Base-by-base conservation (phyloP, 2,113 vertebrate species). In the Nansenia antarctica region DNA sequence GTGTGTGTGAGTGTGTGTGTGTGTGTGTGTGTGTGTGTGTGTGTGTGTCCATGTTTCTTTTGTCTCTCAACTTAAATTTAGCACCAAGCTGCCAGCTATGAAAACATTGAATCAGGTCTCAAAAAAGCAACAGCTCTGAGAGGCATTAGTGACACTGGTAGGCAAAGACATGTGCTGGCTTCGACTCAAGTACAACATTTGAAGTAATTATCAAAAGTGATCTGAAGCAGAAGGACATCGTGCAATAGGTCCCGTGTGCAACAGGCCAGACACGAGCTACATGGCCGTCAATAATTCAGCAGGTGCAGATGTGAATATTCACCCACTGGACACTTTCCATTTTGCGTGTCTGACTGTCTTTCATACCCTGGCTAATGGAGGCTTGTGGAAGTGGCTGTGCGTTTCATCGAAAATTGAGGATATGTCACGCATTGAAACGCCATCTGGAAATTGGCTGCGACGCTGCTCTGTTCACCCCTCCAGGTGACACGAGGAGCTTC, bases 201-300 rank as follows among this genome's bases (percentile, higher is more conserved):
- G n/a, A n/a, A n/a, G n/a, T n/a, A n/a, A n/a, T n/a, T n/a, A n/a
- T n/a, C n/a, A n/a, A n/a, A n/a, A n/a, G n/a, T n/a, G n/a, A n/a
- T n/a, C n/a, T n/a, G n/a, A n/a, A n/a, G n/a, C n/a, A n/a, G n/a
- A n/a, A n/a, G n/a, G n/a, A n/a, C n/a, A n/a, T n/a, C n/a, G n/a
- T n/a, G n/a, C n/a, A n/a, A n/a, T n/a, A n/a, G n/a, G n/a, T n/a
- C n/a, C n/a, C n/a, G n/a, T n/a, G n/a, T n/a, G n/a, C n/a, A n/a
- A n/a, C n/a, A n/a, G n/a, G n/a, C n/a, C n/a, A n/a, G n/a, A n/a
- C n/a, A n/a, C n/a, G n/a, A n/a, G n/a, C n/a, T n/a, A n/a, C n/a
- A n/a, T 83, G 75, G 84, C 76, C 34, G 67, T 90, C 78, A 83
- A 86, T 91, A 86, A 89, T 90, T 90, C 82, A 90, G 78, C 81